These are phyloP conservation scores for Cryptoblepharus egeriae DNA, from an alignment of 2,797 vertebrate species.

Conservation along the genomic window DNA sequence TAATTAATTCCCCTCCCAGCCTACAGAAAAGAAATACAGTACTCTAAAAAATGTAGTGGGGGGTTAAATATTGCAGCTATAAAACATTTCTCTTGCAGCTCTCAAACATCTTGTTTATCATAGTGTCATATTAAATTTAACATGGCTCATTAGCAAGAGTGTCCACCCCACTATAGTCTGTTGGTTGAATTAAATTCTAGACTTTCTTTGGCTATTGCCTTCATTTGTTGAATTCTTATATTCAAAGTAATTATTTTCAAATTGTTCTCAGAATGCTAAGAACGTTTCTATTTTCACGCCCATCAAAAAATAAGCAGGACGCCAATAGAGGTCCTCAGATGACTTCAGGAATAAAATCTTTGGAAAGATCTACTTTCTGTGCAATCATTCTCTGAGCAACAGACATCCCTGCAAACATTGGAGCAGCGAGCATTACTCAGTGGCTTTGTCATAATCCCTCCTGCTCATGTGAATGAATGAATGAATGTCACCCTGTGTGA, in stretches of 20 bases:
- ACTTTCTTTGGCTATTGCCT: background rate
- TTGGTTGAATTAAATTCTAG: background rate
- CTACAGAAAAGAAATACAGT: background rate
- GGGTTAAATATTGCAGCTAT: no score
- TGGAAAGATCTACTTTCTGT: background rate
- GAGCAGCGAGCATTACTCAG: background rate
- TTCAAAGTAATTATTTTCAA: background rate
- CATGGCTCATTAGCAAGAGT: no score
- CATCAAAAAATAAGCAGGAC: background rate
- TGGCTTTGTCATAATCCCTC: background rate
- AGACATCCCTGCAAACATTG: background rate
- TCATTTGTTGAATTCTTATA: background rate
- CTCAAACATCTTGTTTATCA: no score
- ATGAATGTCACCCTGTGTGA: no score
- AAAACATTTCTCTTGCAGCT: no score
- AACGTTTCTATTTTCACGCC: slow-evolving; percentile 19
- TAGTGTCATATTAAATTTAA: no score
- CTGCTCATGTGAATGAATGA: slow-evolving; percentile 29
- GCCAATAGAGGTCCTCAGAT: background rate
- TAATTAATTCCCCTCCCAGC: background rate
- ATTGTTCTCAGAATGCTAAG: background rate
- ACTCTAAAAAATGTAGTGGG: background rate
- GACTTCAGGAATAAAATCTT: background rate
- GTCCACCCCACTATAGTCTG: no score
- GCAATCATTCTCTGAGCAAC: background rate